Base-by-base conservation (phyloP, 2,888 invertebrate genomes). In the Tipula unca region DNA sequence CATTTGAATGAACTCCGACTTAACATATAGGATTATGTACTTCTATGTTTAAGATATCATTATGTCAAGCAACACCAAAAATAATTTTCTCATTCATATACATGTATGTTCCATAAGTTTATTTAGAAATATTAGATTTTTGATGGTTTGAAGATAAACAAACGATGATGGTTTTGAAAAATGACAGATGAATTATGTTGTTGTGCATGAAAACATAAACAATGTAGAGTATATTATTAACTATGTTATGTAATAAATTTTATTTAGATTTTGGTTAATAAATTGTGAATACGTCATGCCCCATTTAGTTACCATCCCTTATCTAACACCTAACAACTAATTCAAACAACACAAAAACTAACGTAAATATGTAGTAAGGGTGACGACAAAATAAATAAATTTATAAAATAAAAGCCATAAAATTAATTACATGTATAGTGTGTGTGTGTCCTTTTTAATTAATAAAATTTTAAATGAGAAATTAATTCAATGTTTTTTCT, bases 101-200 rank as follows among this genome's bases (percentile, higher is more conserved):
- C 42, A 42, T 42, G 17, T 54, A 17, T 54, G 48, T 54, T 54
- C 25, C 1, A 10, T 10, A 25, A 69, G 69, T 69, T 69, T 69
- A 69, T 69, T 69, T 69, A 69, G 69, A 69, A 25, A 69, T 25
- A 25, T 20, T 10, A 69, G 20, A 69, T 69, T 69, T 32, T 69
- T 25, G 25, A 69, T 69, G 13, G 25, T 69, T 69, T 10, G 25
- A 69, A 69, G 25, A 25, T 69, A 69, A 69, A 69, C 69, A 69
- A 69, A 69, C 25, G 25, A 69, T 54, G 54, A 54, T 69, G 25
- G 13, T 25, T 8, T 69, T 69, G 69, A 69, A 25, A 69, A 25
- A 69, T 69, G 69, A 69, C 69, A 69, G 69, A 69, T 69, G 69
- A 69, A 69, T 69, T 25, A 69, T 69, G 69, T 69, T 48, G n/a